Conservation (phyloP, 2,113 vertebrate genomes). For the Boleophthalmus pectinirostris region DNA sequence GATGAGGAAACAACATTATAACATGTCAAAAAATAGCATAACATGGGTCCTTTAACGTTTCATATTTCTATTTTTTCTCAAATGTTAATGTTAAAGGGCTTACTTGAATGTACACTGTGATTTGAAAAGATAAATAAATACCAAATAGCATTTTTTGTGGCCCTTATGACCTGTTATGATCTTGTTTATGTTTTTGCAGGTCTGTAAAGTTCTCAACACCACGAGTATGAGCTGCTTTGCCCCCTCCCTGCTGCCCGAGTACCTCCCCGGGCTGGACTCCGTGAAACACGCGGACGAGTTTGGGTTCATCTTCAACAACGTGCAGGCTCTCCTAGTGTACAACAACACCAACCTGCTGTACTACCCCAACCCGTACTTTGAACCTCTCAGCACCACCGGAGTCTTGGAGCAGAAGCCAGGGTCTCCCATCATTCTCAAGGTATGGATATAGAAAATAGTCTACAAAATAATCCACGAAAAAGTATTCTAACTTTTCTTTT, state of each 20-base stretch:
- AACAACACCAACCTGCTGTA: constrained; percentile 97
- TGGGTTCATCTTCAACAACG: constrained; percentile 97
- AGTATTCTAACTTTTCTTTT: no score
- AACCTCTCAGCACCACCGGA: constrained; percentile 86
- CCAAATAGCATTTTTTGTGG: no score
- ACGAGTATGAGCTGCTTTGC: constrained; percentile 90
- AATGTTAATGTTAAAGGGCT: no score
- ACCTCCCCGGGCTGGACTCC: constrained; percentile 83
- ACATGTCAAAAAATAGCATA: no score
- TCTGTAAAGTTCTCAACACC: constrained; percentile 88
- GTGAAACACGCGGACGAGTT: constrained; percentile 94
- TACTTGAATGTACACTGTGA: no score
- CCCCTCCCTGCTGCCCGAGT: constrained; percentile 84
- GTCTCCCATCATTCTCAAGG: constrained; percentile 97
- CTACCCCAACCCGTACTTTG: constrained; percentile 95
- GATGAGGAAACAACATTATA: no score
- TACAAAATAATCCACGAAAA: no score
- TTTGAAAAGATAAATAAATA: no score
- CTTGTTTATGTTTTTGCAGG: constrained; percentile 66
- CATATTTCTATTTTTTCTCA: no score
- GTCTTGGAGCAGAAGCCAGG: constrained; percentile 95
- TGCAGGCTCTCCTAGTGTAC: constrained; percentile 91
- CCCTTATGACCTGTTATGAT: background rate
- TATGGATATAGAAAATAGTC: constrained; percentile 68
- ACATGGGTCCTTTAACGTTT: no score